Evolutionary conservation across 2,797 vertebrate species (phyloP), one percentile per base, ranked within the genome.

Genomic region (Todus mexicanus): DNA sequence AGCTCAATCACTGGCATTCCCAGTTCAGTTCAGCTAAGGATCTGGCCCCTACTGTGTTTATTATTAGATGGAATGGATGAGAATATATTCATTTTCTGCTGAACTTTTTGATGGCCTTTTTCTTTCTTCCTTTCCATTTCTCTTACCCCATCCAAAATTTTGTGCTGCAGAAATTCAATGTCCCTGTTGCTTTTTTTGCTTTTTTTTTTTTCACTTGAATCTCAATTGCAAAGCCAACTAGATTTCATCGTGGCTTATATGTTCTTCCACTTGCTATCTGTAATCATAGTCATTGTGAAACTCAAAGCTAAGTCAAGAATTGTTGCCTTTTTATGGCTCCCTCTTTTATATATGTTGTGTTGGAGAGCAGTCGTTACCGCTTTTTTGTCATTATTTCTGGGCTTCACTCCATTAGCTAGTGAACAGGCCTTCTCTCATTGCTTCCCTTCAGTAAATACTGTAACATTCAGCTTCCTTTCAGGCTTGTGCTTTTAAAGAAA

Each of bases 401-500:
- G 97, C 97, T 96, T 92, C 96, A 96, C 96, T 98, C 97, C 98
- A 98, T 98, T 98, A 97, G 96, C 96, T 95, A 93, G 95, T 91
- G 96, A 96, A 91, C 90, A 50, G 96, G 95, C 93, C 96, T 97
- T 96, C 93, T 97, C 97, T 97, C 96, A 93, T 96, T 96, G 94
- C 95, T 95, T 95, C 93, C 92, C 94, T 93, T 93, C 94, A 85
- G 95, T 96, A 97, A 98, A 98, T 94, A 97, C 97, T 93, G 87
- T 90, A 95, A 97, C 96, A 97, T 97, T 97, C 97, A 96, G 94
- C 94, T 80, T 96, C 97, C 96, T 98, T 98, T 98, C 97, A 98
- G 97, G 96, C 94, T 95, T 92, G 92, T 97, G 97, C 98, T 98
- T 98, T 98, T 98, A 98, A 97, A 98, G 97, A 97, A 98, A 98